Evolutionary conservation across 2,888 invertebrate genomes (phyloP).

Genomic region (Mamestra brassicae): DNA sequence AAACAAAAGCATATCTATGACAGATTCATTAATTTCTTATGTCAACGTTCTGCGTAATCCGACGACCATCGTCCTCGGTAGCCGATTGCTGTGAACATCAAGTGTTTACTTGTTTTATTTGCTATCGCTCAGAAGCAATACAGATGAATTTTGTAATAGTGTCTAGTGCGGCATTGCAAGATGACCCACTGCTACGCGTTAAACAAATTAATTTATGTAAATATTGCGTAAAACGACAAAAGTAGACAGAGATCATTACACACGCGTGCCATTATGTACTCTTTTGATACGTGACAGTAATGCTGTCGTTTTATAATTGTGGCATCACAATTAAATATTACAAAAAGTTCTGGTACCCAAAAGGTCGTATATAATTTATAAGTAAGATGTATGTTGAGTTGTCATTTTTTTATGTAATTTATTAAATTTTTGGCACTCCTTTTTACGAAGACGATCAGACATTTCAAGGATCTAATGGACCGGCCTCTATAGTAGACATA

Average conservation of each 20-base stretch:
- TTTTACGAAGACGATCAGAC: not conserved
- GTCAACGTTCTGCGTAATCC: constrained; percentile 48
- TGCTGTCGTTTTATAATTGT: constrained; percentile 34
- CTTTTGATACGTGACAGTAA: constrained; percentile 30
- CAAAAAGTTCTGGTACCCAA: constrained; percentile 8
- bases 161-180: constrained; percentile 64
- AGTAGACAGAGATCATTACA: constrained; percentile 32
- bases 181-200: constrained; percentile 67
- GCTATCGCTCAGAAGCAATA: constrained; percentile 66
- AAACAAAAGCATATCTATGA: constrained; percentile 38
- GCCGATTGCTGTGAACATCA: constrained; percentile 55
- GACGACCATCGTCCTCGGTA: constrained; percentile 63
- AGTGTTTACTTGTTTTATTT: constrained; percentile 69
- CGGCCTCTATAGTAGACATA: not conserved
- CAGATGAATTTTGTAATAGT: constrained; percentile 74
- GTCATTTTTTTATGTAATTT: not conserved
- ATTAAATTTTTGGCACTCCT: constrained; percentile 2
- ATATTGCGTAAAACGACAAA: constrained; percentile 76
- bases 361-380: constrained; percentile 8
- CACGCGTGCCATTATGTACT: constrained; percentile 8
- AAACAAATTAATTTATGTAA: constrained; percentile 80
- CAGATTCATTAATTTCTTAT: constrained; percentile 47
- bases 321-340: constrained; percentile 22
- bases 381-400: constrained; percentile 3
- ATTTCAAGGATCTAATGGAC: constrained; percentile 8